Evolutionary conservation across 2,888 invertebrate genomes (phyloP), one percentile per base, ranked within the genome.

Genomic region (Keiferia lycopersicella): DNA sequence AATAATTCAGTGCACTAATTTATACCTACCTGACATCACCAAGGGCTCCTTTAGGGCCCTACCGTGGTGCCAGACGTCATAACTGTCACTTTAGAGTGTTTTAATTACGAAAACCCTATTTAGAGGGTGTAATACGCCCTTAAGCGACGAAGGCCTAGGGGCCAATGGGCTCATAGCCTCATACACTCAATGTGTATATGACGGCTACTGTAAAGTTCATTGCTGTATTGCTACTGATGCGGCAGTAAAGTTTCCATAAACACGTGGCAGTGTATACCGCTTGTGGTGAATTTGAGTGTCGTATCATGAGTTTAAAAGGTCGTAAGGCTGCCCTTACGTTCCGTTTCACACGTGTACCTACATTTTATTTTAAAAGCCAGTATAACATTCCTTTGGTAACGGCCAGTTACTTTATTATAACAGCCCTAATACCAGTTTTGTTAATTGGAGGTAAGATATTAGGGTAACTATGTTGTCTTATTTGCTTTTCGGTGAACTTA

Each of bases 101-200:
- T 90, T 90, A 91, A 91, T 90, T 90, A 90, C 86, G 77, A 80
- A 81, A 80, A 79, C 80, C 81, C 85, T 83, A 85, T 88, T 87
- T 75, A 75, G 81, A 84, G 88, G 88, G 87, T 86, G 82, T 83
- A 85, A 88, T 84, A 85, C 74, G 84, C 86, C 81, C 84, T 88
- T 82, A 88, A 87, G 83, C 80, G 81, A 67, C 78, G 73, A 77
- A 81, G 74, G 61, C 16, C 61, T 41, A 26, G 73, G 74, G 71
- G 65, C 76, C 56, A 56, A 56, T 56, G 56, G 56, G 56, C n/a
- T 26, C 34, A 16, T 56, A 26, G 56, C n/a, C 26, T 26, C 34
- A 16, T 56, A 26, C 56, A 56, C 26, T 30, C 26, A 12, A 30
- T 26, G n/a, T n/a, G n/a, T n/a, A n/a, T n/a, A 56, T 34, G 34